Percentiles rank a stretch among this genome's conserved stretches.
Evolutionary conservation across 2,797 vertebrate species (phyloP).

Genomic region (Margarornis squamiger): DNA sequence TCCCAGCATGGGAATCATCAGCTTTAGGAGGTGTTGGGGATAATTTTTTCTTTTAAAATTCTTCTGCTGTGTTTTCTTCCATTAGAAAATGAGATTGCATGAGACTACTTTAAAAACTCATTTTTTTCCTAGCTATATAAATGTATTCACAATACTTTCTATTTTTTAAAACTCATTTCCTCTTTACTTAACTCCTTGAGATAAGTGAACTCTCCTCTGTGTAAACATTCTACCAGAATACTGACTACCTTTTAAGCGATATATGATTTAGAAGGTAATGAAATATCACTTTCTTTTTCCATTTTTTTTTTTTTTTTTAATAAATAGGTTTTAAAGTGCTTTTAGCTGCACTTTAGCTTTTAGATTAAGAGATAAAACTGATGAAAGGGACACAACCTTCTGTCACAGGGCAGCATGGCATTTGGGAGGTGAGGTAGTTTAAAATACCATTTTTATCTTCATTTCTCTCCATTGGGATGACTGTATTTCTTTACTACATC

Average conservation of each 20-base stretch:
- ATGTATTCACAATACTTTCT: not conserved
- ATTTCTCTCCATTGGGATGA: conserved; percentile 14
- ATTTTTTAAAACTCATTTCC: conserved; percentile 46
- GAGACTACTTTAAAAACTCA: not conserved
- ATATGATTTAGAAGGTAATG: conserved; percentile 60
- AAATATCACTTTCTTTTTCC: conserved; percentile 37
- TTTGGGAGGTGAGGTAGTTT: conserved; percentile 48
- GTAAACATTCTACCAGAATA: conserved; percentile 42
- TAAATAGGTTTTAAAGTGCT: conserved; percentile 61
- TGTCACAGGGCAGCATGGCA: conserved; percentile 32
- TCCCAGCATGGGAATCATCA: not conserved
- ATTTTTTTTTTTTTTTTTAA: not conserved
- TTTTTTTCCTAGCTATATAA: not conserved
- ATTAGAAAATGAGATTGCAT: not conserved
- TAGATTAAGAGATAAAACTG: conserved; percentile 65
- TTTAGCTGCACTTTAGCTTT: conserved; percentile 64
- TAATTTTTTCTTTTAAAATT: not conserved
- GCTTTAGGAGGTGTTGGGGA: not conserved
- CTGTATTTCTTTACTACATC: conserved; percentile 20
- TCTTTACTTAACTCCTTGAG: conserved; percentile 12
- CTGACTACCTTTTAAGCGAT: conserved; percentile 28
- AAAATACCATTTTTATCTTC: conserved; percentile 56
- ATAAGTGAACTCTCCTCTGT: conserved; percentile 18
- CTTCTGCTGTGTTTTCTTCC: not conserved
- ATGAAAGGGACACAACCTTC: conserved; percentile 57